Evolutionary conservation across 1,140 invertebrate genomes (phyloP), one percentile per base, ranked within the genome.

Genomic region (Trissolcus basalis): DNA sequence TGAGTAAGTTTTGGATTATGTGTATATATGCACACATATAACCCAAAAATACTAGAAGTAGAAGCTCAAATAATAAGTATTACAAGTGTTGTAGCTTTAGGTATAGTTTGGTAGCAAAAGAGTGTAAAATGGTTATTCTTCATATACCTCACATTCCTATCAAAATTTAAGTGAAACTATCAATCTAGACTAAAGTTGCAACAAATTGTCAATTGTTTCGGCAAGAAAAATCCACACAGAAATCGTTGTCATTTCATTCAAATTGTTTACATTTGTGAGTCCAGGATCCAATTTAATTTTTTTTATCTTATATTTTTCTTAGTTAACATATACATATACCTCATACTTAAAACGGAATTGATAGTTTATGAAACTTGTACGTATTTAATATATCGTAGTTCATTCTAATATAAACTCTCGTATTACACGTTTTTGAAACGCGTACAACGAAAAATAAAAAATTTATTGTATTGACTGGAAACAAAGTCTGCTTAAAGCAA

Each of bases 401-500:
- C 63, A 58, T 58, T 65, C 10, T 33, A 64, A 50, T 58, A 64
- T 27, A 53, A 58, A 72, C 53, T 15, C n/a, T 55, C 14, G 53
- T 13, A 32, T 49, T 15, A 12, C 14, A 55, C 56, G 54, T 56
- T 64, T 58, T 64, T 60, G 51, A 5, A 64, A 63, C 63, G 64
- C 58, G 68, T 58, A 15, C 41, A 13, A 39, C 9, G 61, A 68
- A 35, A 13, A n/a, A n/a, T n/a, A n/a, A n/a, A 8, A 43, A 27
- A 11, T 35, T 53, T 59, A n/a, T n/a, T 9, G 33, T 64, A 69
- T 76, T 76, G 72, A 76, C 72, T 69, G 9, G 32, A 54, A 36
- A 65, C 44, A 19, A 65, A 19, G 41, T 13, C n/a, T 39, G 47
- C 36, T 65, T 65, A 27, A 5, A 76, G 44, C 49, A 53, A 8